These are phyloP conservation scores for Syndactyla subalaris DNA, from an alignment of 2,797 vertebrate genomes.

Conservation along the genomic window DNA sequence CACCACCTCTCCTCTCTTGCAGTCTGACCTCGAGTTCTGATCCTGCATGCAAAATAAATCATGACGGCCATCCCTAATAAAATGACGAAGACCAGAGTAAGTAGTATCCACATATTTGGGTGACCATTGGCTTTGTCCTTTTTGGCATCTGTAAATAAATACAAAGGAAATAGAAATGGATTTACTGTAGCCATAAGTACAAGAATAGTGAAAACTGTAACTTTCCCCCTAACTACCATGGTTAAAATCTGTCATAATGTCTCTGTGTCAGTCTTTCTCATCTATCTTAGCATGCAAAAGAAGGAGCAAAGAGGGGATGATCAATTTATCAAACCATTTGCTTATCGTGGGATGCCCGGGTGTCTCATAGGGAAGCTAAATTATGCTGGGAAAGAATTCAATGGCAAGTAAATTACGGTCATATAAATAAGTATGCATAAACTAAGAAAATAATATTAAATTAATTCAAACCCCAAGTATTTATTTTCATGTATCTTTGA, in stretches of 20 bases:
- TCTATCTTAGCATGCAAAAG: background rate
- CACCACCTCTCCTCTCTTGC: rapidly evolving
- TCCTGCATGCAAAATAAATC: conserved; percentile 15
- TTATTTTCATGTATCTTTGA: background rate
- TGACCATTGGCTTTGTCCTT: background rate
- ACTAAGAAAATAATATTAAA: background rate
- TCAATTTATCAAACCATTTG: background rate
- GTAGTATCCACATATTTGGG: background rate
- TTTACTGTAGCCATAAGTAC: background rate
- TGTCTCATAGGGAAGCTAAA: background rate
- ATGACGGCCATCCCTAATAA: background rate
- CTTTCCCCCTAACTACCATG: background rate
- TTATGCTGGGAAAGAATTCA: background rate
- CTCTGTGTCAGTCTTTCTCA: background rate
- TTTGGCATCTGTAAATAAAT: conserved; percentile 22
- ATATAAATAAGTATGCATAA: background rate
- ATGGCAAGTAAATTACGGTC: background rate
- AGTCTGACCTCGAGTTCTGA: background rate
- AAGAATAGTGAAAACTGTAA: background rate
- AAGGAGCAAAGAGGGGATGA: background rate
- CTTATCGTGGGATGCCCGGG: background rate
- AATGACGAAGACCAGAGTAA: background rate
- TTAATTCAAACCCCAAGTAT: background rate
- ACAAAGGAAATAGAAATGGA: background rate
- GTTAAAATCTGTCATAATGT: background rate